Evolutionary conservation across 2,113 vertebrate genomes (phyloP), one percentile per base, ranked within the genome.

Genomic region (Indicator indicator): DNA sequence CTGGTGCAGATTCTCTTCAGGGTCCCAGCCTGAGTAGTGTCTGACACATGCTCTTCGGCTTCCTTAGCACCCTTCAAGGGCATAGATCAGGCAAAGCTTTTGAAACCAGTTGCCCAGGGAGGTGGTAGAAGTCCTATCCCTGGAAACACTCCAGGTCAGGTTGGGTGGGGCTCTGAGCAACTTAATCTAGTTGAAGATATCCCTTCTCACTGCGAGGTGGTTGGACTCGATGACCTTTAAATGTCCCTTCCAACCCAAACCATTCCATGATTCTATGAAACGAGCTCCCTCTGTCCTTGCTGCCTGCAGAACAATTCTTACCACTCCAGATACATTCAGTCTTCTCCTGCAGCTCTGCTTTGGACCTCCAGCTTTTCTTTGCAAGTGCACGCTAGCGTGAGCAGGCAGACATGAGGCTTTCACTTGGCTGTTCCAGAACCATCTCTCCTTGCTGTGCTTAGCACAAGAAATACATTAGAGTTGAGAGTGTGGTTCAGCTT

Each of bases 351-450:
- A 75, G 85, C 36, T 80, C 69, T 44, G 28, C 73, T 74, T 36
- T 52, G 27, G 55, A 10, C 42, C 60, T 58, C 16, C 28, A 42
- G 75, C 48, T 86, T 73, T 56, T n/a, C 56, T 55, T 74, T 36
- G 48, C 68, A 50, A 9, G 40, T 1, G 1, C 3, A 1, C 11
- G 46, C 7, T 0, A 15, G 42, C 4, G 55, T 1, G 6, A 80
- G 50, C 75, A 62, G 16, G 30, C 30, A 36, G 32, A 48, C 12
- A 0, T 9, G 26, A 72, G 30, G 7, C 54, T 83, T 71, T 38
- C 9, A 9, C 70, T 71, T 36, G 9, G 1, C 50, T 46, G n/a
- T 90, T 95, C 87, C 83, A 86, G 90, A 95, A 89, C 46, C 64
- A 33, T 87, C 72, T 88, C 52, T 89, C 62, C 36, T 65, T 50